Evolutionary conservation across 2,797 vertebrate species (phyloP), one percentile per base, ranked within the genome.

Genomic region (Syndactyla subalaris): DNA sequence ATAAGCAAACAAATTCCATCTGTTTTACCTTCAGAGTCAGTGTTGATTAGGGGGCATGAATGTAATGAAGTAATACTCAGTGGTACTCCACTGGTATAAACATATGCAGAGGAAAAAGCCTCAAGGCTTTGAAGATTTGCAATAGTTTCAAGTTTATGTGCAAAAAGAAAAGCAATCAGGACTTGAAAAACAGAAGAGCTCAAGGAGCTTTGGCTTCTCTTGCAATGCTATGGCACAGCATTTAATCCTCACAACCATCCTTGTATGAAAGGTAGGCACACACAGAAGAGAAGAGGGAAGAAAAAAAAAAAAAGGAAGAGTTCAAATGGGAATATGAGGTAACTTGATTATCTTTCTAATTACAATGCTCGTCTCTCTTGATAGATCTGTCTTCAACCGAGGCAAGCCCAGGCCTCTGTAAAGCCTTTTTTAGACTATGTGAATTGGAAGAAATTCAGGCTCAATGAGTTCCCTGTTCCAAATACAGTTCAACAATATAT

Each of bases 1-100:
- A 94, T 66, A 95, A 87, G 73, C 71, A 95, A 96, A 95, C 58
- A 94, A 94, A 82, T 86, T 76, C 79, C 86, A 97, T 93, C 89
- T 93, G 94, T 78, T 97, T 92, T 57, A 88, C 79, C 77, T 95
- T 91, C 43, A 76, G 59, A 92, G 81, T 92, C 78, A 91, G 29
- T 38, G 45, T 70, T 93, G 63, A 85, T 96, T 91, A 87, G 49
- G 75, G 85, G 80, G 27, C 58, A 95, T 14, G 73, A 77, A 79
- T 46, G 58, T 51, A 93, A 70, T 89, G 61, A 92, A 90, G 46
- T 57, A 58, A 96, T 61, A 79, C 43, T 65, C 72, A 73, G 57
- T 43, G 49, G 38, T 83, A 88, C 34, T 92, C 58, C 88, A 81
- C 49, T 75, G 65, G 17, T 72, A 91, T 66, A 95, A 96, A 85